These are phyloP conservation scores for Lacanobia wlatinum DNA, from an alignment of 2,888 invertebrate genomes.

Conservation along the genomic window DNA sequence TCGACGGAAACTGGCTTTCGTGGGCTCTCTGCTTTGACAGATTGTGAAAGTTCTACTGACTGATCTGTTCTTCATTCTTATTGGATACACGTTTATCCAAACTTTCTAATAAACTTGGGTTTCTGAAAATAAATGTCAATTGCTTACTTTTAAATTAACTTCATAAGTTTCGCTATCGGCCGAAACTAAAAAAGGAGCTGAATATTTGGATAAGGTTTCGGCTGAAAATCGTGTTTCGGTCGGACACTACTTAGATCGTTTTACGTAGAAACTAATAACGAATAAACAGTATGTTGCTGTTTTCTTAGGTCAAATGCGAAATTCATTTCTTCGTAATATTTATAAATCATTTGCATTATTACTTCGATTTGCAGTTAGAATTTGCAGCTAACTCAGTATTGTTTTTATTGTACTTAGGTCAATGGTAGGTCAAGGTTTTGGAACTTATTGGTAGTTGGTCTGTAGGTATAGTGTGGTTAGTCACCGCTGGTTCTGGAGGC, in stretches of 20 bases:
- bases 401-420: conserved; percentile 70
- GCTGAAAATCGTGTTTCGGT: conserved; percentile 8
- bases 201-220: neutral
- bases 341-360: conserved; percentile 61
- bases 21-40: neutral
- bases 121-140: neutral
- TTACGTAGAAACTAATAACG: conserved; percentile 58
- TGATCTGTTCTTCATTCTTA: neutral
- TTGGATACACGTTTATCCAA: neutral
- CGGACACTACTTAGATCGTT: conserved; percentile 49
- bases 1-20: neutral
- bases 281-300: conserved; percentile 75
- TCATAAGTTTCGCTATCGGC: neutral
- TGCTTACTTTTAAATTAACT: neutral
- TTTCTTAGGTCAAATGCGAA: conserved; percentile 66
- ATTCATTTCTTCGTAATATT: conserved; percentile 62
- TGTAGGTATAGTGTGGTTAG: conserved; percentile 66
- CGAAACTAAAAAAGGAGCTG: neutral
- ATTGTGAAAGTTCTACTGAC: neutral
- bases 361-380: conserved; percentile 46
- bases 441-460: conserved; percentile 63
- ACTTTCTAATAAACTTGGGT: neutral
- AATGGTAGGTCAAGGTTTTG: conserved; percentile 53
- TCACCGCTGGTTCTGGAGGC: conserved; percentile 50
- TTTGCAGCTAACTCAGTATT: conserved; percentile 73